Evolutionary conservation across 1,140 invertebrate genomes (phyloP).

Genomic region (Ceratoteleas bidentatus): DNA sequence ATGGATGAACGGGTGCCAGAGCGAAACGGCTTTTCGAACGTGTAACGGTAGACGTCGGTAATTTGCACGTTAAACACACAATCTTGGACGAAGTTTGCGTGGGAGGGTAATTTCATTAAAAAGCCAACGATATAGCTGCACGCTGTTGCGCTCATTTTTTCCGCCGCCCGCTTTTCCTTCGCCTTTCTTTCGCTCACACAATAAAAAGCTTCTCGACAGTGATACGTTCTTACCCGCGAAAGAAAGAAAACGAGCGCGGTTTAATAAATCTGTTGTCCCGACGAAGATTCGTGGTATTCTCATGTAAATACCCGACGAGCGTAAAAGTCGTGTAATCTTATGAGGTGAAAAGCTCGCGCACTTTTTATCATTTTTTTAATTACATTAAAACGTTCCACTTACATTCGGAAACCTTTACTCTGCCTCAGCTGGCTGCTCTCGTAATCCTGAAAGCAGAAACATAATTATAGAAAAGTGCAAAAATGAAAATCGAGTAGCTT

Average conservation of each 20-base stretch:
- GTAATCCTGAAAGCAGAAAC: conserved; percentile 1
- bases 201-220: conserved; percentile 26
- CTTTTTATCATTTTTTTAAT: no score
- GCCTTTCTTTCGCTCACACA: conserved; percentile 10
- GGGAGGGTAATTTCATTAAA: conserved; percentile 28
- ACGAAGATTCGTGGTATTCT: conserved; percentile 22
- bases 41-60: conserved; percentile 28
- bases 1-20: conserved; percentile 21
- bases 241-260: conserved; percentile 20
- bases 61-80: conserved; percentile 34
- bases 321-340: conserved; percentile 29
- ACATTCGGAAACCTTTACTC: background rate
- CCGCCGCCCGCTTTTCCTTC: background rate
- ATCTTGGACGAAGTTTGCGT: conserved; percentile 17
- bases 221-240: conserved; percentile 35
- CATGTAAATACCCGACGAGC: conserved; percentile 28
- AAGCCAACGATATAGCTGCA: conserved; percentile 18
- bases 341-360: conserved; percentile 18
- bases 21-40: conserved; percentile 9
- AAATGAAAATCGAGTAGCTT: background rate
- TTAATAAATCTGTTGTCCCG: conserved; percentile 44
- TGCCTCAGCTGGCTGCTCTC: background rate
- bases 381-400: background rate
- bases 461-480: background rate
- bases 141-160: conserved; percentile 1